Base-by-base conservation (phyloP, 2,113 vertebrate genomes). In the Chauna torquata region DNA sequence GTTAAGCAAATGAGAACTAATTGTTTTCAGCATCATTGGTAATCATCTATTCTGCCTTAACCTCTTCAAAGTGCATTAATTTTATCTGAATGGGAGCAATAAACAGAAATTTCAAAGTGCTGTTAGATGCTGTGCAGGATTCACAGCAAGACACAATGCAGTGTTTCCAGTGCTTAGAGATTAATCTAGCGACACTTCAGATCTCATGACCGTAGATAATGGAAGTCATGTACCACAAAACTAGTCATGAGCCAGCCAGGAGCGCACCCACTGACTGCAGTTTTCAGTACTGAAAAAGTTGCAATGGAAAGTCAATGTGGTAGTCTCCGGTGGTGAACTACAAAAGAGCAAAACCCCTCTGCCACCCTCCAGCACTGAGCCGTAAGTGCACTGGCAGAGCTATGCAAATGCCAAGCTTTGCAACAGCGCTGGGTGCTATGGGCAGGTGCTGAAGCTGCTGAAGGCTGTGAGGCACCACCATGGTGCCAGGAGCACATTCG, bases 1-100 rank as follows among this genome's bases (percentile, higher is more conserved):
- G 88, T 97, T 98, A 97, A 97, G 90, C 87, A 98, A 98, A 98
- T 97, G 83, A 97, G 95, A 97, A 95, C 95, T 98, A 97, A 98
- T 97, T 96, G 91, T 96, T 98, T 95, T 96, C 90, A 95, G 88
- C 90, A 97, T 81, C 91, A 75, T 90, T 94, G 58, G 68, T 87
- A 97, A 97, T 95, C 90, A 80, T 91, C 88, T 95, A 65, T 91
- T 91, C 72, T 91, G 88, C 71, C 86, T 96, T 83, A 74, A 74
- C 76, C 66, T 96, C 89, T 92, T 92, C 83, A 85, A 96, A 96
- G 76, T 55, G 78, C 76, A 88, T 94, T 97, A 88, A 93, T 97
- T 97, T 97, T 93, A 92, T 94, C 77, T 94, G 88, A 97, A 86
- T 75, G 87, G 77, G 65, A 94, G 94, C 95, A 91, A 96, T 96